Conservation (phyloP, 2,113 vertebrate genomes). For the Lathamus discolor region DNA sequence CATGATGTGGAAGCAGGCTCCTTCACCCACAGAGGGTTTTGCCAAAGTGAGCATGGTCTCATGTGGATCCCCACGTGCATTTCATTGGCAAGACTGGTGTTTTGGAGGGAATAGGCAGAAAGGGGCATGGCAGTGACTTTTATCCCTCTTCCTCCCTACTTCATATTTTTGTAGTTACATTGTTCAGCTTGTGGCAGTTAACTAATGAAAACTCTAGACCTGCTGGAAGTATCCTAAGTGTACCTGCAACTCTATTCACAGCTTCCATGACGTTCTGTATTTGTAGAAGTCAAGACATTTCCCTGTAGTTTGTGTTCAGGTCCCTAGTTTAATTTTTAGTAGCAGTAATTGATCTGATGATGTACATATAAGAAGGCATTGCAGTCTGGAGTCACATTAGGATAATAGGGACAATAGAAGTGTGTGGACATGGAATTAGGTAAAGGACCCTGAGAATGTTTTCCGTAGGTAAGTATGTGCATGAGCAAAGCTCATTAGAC, state of each 20-base stretch:
- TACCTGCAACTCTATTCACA: background rate
- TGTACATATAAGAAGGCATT: background rate
- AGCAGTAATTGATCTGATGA: background rate
- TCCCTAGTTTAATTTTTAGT: background rate
- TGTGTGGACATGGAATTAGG: background rate
- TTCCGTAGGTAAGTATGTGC: background rate
- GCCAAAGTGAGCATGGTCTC: rapidly evolving
- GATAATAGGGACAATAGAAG: background rate
- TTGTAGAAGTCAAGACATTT: background rate
- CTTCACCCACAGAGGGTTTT: background rate
- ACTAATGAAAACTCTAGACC: background rate
- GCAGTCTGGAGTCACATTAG: background rate
- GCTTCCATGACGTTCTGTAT: background rate
- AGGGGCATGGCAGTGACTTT: background rate
- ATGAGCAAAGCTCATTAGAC: background rate
- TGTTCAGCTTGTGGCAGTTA: background rate
- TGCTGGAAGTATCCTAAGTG: background rate
- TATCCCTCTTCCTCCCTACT: background rate
- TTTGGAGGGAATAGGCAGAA: background rate
- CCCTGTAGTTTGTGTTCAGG: background rate
- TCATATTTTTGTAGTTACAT: background rate
- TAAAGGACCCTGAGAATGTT: background rate
- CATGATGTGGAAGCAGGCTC: background rate
- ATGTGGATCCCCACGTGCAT: rapidly evolving
- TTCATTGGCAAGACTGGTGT: background rate